phyloP scores from a whole-genome alignment of 2,797 vertebrate genomes.

The Sciurus vulgaris region DNA sequence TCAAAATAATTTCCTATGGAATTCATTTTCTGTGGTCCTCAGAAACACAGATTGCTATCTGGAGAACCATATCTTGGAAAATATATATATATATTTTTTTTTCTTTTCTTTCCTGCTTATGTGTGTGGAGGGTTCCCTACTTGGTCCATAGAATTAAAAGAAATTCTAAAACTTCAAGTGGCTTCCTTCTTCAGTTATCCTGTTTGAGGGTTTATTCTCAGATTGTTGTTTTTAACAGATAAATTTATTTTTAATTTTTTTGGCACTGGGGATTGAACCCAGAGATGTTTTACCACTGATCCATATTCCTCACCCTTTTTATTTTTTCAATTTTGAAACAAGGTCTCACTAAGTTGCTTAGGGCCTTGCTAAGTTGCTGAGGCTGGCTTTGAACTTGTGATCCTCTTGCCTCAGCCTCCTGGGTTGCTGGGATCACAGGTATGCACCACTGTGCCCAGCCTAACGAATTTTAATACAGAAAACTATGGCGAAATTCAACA shows the following conservation, averaged over 20 bases:
- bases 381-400: not conserved
- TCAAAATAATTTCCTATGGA: slow-evolving; percentile 50
- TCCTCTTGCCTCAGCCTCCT: not conserved
- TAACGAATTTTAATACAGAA: slow-evolving; percentile 50
- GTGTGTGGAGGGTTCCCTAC: too few species aligned
- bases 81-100: not conserved
- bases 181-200: not conserved
- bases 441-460: not conserved
- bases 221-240: slow-evolving; percentile 46
- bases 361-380: not conserved
- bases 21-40: slow-evolving; percentile 28
- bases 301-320: too few species aligned
- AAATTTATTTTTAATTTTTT: not conserved
- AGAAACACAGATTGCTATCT: slow-evolving; percentile 1
- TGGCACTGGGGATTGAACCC: too few species aligned
- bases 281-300: too few species aligned
- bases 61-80: slow-evolving; percentile 21
- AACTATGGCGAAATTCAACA: not conserved
- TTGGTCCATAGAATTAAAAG: slow-evolving; percentile 29
- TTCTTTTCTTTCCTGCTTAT: not conserved
- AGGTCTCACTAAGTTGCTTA: not conserved
- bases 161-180: slow-evolving; percentile 20
- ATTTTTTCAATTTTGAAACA: not conserved
- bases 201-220: slow-evolving; percentile 31
- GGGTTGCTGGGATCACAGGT: not conserved